These are phyloP conservation scores for Odontesthes bonariensis DNA, from an alignment of 2,113 vertebrate species.

Conservation along the genomic window DNA sequence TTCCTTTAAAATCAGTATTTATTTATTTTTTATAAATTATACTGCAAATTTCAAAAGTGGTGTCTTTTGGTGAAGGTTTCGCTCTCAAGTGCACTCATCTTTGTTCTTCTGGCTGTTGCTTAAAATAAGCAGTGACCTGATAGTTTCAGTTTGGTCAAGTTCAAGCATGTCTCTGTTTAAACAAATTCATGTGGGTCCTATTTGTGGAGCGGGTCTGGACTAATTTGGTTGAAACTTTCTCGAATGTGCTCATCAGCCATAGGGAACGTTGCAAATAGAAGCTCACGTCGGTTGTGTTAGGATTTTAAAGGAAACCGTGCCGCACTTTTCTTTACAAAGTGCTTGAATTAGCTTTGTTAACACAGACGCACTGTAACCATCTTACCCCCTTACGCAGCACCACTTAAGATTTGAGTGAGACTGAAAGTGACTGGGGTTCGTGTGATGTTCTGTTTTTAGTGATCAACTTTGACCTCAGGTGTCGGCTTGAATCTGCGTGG, in stretches of 20 bases:
- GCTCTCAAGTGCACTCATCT: slow-evolving; percentile 19
- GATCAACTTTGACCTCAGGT: slow-evolving; percentile 71
- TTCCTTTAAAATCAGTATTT: not conserved
- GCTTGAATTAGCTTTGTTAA: slow-evolving; percentile 1
- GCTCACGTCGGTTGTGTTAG: not conserved
- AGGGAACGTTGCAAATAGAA: slow-evolving; percentile 2
- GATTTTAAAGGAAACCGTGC: slow-evolving; percentile 6
- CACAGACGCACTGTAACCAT: slow-evolving; percentile 22
- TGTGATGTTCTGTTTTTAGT: slow-evolving; percentile 69
- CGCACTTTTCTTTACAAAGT: not conserved
- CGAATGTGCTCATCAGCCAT: slow-evolving; percentile 1
- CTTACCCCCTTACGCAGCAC: slow-evolving; percentile 31
- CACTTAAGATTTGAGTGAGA: slow-evolving; percentile 38
- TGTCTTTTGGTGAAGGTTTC: too few species aligned
- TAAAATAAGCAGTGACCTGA: not conserved
- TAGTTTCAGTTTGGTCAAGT: slow-evolving; percentile 1
- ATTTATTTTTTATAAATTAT: not conserved
- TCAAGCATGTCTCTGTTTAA: not conserved
- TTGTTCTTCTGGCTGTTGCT: slow-evolving; percentile 6
- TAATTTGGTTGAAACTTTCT: slow-evolving; percentile 6
- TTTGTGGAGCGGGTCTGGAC: slow-evolving; percentile 1
- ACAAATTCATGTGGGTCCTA: slow-evolving; percentile 8
- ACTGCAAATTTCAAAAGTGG: not conserved
- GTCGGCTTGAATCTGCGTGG: slow-evolving; percentile 64
- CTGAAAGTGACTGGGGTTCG: slow-evolving; percentile 54